Percentiles rank a stretch among this genome's conserved stretches.
Evolutionary conservation across 2,888 invertebrate genomes (phyloP).

Genomic region (Brachypterus glaber): DNA sequence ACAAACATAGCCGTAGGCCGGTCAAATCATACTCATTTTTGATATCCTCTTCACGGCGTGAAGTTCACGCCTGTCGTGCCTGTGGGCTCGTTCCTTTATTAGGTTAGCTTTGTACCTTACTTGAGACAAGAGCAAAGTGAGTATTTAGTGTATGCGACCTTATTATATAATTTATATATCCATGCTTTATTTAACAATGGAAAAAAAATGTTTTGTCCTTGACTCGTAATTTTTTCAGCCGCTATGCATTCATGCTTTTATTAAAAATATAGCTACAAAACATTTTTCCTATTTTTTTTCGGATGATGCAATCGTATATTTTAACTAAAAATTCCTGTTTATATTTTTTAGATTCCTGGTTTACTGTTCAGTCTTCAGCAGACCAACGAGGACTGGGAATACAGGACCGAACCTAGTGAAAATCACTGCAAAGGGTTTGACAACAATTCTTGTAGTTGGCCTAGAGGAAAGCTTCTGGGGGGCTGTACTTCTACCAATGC

Average conservation of each 20-base stretch:
- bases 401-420: slow-evolving; percentile 41
- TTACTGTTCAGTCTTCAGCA: slow-evolving; percentile 31
- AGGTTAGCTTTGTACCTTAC: too few relatives aligned
- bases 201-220: too few relatives aligned
- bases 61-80: too few relatives aligned
- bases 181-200: too few relatives aligned
- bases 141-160: too few relatives aligned
- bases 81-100: too few relatives aligned
- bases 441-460: slow-evolving; percentile 42
- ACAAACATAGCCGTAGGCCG: too few relatives aligned
- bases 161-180: too few relatives aligned
- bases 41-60: too few relatives aligned
- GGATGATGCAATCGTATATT: too few relatives aligned
- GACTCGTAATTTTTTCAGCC: slow-evolving; percentile 1
- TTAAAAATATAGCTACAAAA: background rate
- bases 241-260: background rate
- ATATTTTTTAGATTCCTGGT: slow-evolving; percentile 35
- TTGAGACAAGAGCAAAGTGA: too few relatives aligned
- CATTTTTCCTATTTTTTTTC: slow-evolving; percentile 4
- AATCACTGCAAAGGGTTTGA: slow-evolving; percentile 35
- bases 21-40: too few relatives aligned
- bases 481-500: slow-evolving; percentile 56
- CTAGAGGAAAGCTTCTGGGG: slow-evolving; percentile 54
- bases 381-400: slow-evolving; percentile 35
- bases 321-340: background rate